phyloP scores from a whole-genome alignment of 2,797 vertebrate species.

The Pantherophis vulpinus region DNA sequence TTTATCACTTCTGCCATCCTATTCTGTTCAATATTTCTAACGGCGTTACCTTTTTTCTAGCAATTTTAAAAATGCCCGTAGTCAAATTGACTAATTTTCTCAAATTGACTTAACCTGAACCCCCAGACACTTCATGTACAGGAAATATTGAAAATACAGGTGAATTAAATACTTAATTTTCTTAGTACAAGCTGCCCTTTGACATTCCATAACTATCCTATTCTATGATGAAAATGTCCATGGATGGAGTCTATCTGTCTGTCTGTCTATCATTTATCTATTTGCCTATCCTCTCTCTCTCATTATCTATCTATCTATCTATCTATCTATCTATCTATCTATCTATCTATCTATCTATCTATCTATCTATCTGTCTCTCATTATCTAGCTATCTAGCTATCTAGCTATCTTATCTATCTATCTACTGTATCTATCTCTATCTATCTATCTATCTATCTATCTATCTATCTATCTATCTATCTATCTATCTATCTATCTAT shows the following conservation, averaged over 20 bases:
- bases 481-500: too few species aligned
- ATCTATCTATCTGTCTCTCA: too few species aligned
- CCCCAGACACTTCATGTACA: not conserved
- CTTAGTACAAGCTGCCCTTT: not conserved
- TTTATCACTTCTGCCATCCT: not conserved
- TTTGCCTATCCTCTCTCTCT: too few species aligned
- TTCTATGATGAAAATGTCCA: not conserved
- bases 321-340: too few species aligned
- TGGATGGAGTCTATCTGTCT: not conserved
- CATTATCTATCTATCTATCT: too few species aligned
- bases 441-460: too few species aligned
- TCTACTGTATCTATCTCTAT: too few species aligned
- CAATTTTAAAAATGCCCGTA: not conserved
- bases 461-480: too few species aligned
- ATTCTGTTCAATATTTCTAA: not conserved
- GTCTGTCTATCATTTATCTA: too few species aligned
- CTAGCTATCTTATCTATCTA: too few species aligned
- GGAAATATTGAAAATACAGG: not conserved
- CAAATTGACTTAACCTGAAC: not conserved
- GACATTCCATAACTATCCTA: slow-evolving; percentile 17
- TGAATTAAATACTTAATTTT: not conserved
- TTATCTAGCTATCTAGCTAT: too few species aligned
- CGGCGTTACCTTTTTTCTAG: not conserved
- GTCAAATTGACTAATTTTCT: not conserved
- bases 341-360: too few species aligned